Percentiles rank a stretch among this genome's conserved stretches.
These are phyloP conservation scores for Geothlypis trichas DNA, from an alignment of 2,113 vertebrate genomes.

Conservation along the genomic window DNA sequence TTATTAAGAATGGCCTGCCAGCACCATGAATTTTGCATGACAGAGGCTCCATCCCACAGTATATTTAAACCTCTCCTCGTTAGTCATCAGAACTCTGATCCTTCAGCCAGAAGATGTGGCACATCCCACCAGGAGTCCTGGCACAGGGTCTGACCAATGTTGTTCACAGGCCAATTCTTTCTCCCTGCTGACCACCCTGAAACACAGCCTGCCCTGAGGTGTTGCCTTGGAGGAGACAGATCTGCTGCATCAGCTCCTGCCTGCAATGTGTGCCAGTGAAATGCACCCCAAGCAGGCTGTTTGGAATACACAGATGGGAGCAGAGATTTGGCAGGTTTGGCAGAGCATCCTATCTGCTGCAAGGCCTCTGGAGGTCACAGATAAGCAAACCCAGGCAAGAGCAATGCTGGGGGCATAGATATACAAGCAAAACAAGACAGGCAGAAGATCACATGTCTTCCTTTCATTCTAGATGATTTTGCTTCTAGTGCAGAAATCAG, in stretches of 20 bases:
- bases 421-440: not conserved
- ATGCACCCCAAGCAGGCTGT: accelerated
- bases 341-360: not conserved
- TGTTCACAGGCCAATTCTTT: not conserved
- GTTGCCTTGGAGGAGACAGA: not conserved
- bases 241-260: not conserved
- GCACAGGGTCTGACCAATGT: not conserved
- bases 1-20: slow-evolving; percentile 12
- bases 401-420: not conserved
- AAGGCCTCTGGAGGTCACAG: not conserved
- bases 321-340: not conserved
- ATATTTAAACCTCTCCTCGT: not conserved
- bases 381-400: not conserved
- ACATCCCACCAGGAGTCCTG: not conserved
- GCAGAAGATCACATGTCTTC: not conserved
- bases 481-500: not conserved
- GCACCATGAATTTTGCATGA: slow-evolving; percentile 37
- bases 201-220: not conserved
- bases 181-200: not conserved
- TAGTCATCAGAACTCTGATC: not conserved
- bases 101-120: not conserved
- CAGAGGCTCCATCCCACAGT: not conserved
- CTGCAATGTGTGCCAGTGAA: not conserved
- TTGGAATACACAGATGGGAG: not conserved
- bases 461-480: not conserved